Percentiles rank a stretch among this genome's conserved stretches.
phyloP scores from a whole-genome alignment of 1,140 invertebrate species.

The Bombus soroeensis region DNA sequence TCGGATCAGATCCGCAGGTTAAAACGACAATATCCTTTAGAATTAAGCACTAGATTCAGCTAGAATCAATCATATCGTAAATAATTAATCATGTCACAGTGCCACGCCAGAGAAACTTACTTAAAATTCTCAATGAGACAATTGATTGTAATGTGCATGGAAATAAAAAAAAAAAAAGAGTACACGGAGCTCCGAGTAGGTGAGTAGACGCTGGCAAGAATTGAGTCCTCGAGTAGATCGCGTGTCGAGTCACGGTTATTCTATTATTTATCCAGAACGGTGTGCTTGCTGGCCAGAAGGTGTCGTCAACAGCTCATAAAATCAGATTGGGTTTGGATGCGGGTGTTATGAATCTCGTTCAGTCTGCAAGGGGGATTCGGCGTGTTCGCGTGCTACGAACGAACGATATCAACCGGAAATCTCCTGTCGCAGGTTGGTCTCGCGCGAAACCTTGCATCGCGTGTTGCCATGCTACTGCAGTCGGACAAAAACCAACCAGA shows the following conservation, averaged over 20 bases:
- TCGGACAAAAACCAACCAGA: constrained; percentile 65
- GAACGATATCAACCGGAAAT: constrained; percentile 73
- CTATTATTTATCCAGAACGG: constrained; percentile 27
- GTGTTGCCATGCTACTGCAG: constrained; percentile 70
- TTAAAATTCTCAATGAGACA: too few species aligned
- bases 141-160: too few species aligned
- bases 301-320: constrained; percentile 54
- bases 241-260: constrained; percentile 30
- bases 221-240: constrained; percentile 31
- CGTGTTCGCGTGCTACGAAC: constrained; percentile 66
- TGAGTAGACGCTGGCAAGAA: not conserved
- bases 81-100: too few species aligned
- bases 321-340: constrained; percentile 42
- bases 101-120: too few species aligned
- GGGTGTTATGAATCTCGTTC: constrained; percentile 65
- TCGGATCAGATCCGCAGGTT: too few species aligned
- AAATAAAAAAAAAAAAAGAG: too few species aligned
- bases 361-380: constrained; percentile 43
- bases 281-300: not conserved
- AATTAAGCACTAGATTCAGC: too few species aligned
- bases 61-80: too few species aligned
- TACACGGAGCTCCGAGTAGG: not conserved
- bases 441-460: constrained; percentile 71
- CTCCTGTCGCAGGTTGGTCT: constrained; percentile 73
- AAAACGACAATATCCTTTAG: too few species aligned